Evolutionary conservation across 2,888 invertebrate species (phyloP).

Genomic region (Zygogramma bicolorata): DNA sequence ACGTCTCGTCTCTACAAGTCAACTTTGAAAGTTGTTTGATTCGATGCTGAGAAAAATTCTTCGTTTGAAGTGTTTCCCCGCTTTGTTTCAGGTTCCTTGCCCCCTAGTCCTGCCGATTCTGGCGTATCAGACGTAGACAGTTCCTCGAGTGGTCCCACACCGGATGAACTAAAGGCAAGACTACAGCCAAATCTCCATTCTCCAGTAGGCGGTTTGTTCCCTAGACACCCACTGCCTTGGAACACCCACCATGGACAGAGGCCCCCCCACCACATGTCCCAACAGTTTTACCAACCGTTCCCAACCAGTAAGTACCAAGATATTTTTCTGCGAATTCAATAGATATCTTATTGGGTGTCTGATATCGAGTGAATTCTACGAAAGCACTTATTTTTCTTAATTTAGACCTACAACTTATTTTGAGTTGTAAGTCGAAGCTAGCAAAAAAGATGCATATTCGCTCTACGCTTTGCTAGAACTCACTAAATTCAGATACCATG

Average conservation of each 20-base stretch:
- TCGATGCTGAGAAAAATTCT: background rate
- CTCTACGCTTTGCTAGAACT: too few species aligned
- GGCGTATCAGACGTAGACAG: conserved; percentile 98
- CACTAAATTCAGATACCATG: too few species aligned
- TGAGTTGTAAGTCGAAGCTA: too few species aligned
- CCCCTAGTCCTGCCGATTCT: conserved; percentile 97
- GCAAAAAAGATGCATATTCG: too few species aligned
- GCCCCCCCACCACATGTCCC: conserved; percentile 55
- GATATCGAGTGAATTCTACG: too few species aligned
- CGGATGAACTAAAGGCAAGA: conserved; percentile 88
- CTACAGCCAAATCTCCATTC: conserved; percentile 76
- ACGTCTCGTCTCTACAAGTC: background rate
- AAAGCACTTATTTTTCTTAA: too few species aligned
- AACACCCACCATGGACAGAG: conserved; percentile 55
- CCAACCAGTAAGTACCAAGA: conserved; percentile 57
- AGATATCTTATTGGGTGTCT: background rate
- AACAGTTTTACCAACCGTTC: conserved; percentile 60
- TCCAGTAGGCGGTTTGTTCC: conserved; percentile 60
- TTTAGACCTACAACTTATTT: too few species aligned
- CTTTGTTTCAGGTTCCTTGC: conserved; percentile 83
- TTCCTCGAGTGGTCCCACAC: conserved; percentile 82
- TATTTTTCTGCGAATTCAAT: background rate
- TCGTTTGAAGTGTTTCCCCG: conserved; percentile 38
- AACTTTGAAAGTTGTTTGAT: background rate
- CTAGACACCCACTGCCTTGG: conserved; percentile 56